Evolutionary conservation across 2,113 vertebrate genomes (phyloP).

Genomic region (Hyla sarda): DNA sequence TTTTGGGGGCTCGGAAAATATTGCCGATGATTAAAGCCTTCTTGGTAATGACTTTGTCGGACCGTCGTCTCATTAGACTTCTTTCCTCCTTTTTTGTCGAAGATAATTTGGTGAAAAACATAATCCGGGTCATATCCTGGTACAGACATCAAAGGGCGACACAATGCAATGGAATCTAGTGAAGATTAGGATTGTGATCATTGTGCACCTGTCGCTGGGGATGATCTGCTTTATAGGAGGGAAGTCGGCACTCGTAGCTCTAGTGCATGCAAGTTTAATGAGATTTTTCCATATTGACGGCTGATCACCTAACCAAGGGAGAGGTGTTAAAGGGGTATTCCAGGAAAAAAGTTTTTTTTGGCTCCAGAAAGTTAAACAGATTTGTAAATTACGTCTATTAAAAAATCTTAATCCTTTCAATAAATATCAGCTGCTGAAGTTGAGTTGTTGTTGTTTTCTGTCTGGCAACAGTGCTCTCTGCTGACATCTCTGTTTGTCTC

Average conservation of each 20-base stretch:
- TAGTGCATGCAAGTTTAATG: neutral
- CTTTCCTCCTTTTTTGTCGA: neutral
- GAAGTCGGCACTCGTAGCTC: neutral
- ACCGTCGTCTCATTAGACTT: slow-evolving; percentile 40
- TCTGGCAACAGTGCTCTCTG: no score
- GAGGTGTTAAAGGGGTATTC: no score
- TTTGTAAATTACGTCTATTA: no score
- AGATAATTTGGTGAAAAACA: neutral
- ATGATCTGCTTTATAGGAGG: neutral
- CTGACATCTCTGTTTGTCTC: no score
- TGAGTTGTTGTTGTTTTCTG: no score
- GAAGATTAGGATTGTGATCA: neutral
- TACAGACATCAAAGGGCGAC: slow-evolving; percentile 27
- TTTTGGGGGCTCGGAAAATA: slow-evolving; percentile 1
- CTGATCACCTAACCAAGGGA: no score
- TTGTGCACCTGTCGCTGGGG: neutral
- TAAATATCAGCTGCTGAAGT: no score
- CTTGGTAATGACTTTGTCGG: neutral
- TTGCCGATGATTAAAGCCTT: slow-evolving; percentile 45
- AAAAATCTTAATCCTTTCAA: no score
- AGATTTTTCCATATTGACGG: no score
- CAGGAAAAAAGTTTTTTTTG: no score
- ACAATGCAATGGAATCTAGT: neutral
- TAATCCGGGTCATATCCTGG: slow-evolving; percentile 14
- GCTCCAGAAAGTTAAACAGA: no score